These are phyloP conservation scores for Perithous albicinctus DNA, from an alignment of 2,888 invertebrate species.

Conservation along the genomic window DNA sequence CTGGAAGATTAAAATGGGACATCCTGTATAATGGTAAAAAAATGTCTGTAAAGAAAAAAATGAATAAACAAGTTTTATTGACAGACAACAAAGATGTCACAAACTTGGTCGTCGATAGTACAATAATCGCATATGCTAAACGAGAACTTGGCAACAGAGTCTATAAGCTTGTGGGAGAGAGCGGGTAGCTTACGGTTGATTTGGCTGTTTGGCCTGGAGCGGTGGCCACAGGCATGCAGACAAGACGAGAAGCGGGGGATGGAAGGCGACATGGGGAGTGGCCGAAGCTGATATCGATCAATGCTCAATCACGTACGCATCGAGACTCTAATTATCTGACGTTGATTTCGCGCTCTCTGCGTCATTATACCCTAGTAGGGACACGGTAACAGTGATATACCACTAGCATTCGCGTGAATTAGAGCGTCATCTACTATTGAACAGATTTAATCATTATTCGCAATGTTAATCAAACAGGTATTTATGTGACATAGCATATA, in stretches of 20 bases:
- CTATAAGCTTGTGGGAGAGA: constrained; percentile 3
- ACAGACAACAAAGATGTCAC: not conserved
- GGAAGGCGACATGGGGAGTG: constrained; percentile 15
- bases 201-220: constrained; percentile 22
- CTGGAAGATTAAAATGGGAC: too few relatives aligned
- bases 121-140: constrained; percentile 1
- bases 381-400: constrained; percentile 19
- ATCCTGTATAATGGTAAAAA: too few relatives aligned
- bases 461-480: constrained; percentile 13
- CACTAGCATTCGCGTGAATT: constrained; percentile 8
- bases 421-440: constrained; percentile 20
- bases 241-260: constrained; percentile 24
- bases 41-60: too few relatives aligned
- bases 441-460: constrained; percentile 1
- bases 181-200: constrained; percentile 22
- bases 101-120: not conserved
- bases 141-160: constrained; percentile 19
- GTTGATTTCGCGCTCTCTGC: constrained; percentile 43
- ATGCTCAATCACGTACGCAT: constrained; percentile 45
- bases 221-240: constrained; percentile 9
- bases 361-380: constrained; percentile 33
- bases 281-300: constrained; percentile 45
- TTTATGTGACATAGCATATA: not conserved
- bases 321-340: constrained; percentile 35
- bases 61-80: too few relatives aligned